A percentile compares a stretch with the other conserved stretches of the same genome.
Evolutionary conservation across 2,797 vertebrate genomes (phyloP).

Genomic region (Peromyscus aztecus): DNA sequence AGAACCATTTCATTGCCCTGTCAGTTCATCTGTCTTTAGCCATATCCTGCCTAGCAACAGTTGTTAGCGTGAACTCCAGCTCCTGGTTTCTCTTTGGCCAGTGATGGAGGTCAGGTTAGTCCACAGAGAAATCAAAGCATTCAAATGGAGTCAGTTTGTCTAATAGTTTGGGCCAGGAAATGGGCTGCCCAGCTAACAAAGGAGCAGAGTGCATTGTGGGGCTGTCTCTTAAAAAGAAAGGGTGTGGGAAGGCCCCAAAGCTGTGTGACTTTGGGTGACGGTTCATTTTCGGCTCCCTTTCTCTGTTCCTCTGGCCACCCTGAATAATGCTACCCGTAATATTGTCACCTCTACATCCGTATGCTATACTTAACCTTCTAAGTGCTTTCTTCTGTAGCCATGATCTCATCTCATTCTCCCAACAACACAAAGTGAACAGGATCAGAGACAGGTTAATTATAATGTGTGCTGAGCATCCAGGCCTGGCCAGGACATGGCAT

Average conservation of each 20-base stretch:
- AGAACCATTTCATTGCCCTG: slow-evolving; percentile 34
- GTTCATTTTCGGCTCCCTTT: slow-evolving; percentile 32
- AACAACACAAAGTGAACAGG: slow-evolving; percentile 48
- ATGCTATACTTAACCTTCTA: slow-evolving; percentile 69
- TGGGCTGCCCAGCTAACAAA: neutral
- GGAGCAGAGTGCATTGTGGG: neutral
- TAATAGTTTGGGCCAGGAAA: slow-evolving; percentile 2
- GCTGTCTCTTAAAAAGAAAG: slow-evolving; percentile 8
- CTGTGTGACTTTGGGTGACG: neutral
- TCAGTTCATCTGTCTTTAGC: slow-evolving; percentile 65
- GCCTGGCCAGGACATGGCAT: neutral
- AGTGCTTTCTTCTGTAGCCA: slow-evolving; percentile 58
- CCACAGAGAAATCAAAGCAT: neutral
- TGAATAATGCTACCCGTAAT: slow-evolving; percentile 53
- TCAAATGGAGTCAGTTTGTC: slow-evolving; percentile 6
- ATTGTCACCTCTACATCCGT: slow-evolving; percentile 30
- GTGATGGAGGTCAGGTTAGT: neutral
- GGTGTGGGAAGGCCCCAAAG: neutral
- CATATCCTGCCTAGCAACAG: slow-evolving; percentile 71
- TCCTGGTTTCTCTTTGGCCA: slow-evolving; percentile 39
- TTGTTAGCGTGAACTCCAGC: slow-evolving; percentile 36
- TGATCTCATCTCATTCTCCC: slow-evolving; percentile 76
- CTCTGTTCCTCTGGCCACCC: slow-evolving; percentile 20
- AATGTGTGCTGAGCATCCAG: slow-evolving; percentile 16
- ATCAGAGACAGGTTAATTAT: slow-evolving; percentile 71